Base-by-base conservation (phyloP, 1,140 invertebrate genomes). In the Hydropsyche tenuis region DNA sequence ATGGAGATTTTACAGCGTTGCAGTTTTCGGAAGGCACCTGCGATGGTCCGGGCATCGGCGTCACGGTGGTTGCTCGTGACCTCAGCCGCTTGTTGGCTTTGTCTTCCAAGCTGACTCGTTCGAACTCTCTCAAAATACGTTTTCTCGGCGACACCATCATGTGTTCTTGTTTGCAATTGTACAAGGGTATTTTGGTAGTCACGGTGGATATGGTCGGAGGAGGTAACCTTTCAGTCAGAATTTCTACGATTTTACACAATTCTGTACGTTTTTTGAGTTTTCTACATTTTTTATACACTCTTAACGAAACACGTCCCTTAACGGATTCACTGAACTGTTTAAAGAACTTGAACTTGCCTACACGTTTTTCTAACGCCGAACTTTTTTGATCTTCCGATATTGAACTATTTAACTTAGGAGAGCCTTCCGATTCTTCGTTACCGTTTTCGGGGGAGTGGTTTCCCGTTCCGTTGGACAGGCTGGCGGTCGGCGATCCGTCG, bases 61-160 rank as follows among this genome's bases (percentile, higher is more conserved):
- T 51, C 2, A 69, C 20, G 12, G 78, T 25, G 63, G 74, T 45
- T 14, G 20, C 23, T 53, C 82, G 82, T 22, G 87, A 85, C 25
- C 86, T 83, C 53, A 86, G 86, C 0, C 86, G 79, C 76, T 86
- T 87, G 18, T 77, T 82, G 37, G 79, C 81, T 76, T 80, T 79
- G 75, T 92, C 91, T 79, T 92, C 90, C 53, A 92, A 81, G 46
- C 87, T 91, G 0, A 92, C 91, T 79, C 89, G 86, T 81, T 92
- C 91, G 75, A 92, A 84, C 78, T 92, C 91, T 14, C 90, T 86
- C 18, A 92, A 80, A 74, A 93, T 92, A 69, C 91, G 86, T 79
- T 93, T 93, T 4, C 91, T 85, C 45, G 91, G 91, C 48, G 91
- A 92, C 1, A 92, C 89, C 79, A 85, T 84, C 76, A 79, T 80